Base-by-base conservation (phyloP, 2,113 vertebrate species). In the Dolichotis patagonum region DNA sequence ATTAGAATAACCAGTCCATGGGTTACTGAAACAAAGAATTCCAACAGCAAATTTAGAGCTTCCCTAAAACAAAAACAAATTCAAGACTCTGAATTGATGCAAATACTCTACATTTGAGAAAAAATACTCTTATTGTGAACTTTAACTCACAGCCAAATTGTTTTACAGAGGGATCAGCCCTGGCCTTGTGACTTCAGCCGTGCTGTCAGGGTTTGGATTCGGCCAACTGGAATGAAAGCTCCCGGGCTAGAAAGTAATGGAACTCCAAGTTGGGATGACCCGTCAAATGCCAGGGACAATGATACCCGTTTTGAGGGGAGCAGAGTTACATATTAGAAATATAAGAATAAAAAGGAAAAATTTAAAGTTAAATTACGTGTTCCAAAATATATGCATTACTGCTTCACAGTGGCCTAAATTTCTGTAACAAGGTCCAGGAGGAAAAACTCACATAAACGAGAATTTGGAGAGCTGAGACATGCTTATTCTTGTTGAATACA, bases 21-120 rank as follows among this genome's bases (percentile, higher is more conserved):
- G 62, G 7, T 82, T 67, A 54, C 32, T 20, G 8, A 69, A 38
- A n/a, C 26, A 82, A 88, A 81, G 71, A 28, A 88, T 80, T 93
- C 83, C 80, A 87, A 60, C 13, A 58, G 32, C 85, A 92, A 95
- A 95, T 54, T 58, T 19, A 60, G n/a, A 88, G 67, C 19, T 75
- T 94, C 35, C 52, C 60, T 69, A 46, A 90, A 90, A 92, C 26
- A 63, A n/a, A 65, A 73, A 56, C 85, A 71, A 91, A 38, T 62
- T 0, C 0, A 12, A 89, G n/a, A 90, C 38, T n/a, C 20, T 38
- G 78, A 86, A 41, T 24, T 56, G 69, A 49, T 84, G 12, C 41
- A 67, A 85, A 94, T 63, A 82, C n/a, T 87, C 56, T 32, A 49
- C 38, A 84, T 20, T 12, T 69, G 80, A 83, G 90, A 63, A 91